Base-by-base conservation (phyloP, 1,140 invertebrate species). In the Oreohelix idahoensis region DNA sequence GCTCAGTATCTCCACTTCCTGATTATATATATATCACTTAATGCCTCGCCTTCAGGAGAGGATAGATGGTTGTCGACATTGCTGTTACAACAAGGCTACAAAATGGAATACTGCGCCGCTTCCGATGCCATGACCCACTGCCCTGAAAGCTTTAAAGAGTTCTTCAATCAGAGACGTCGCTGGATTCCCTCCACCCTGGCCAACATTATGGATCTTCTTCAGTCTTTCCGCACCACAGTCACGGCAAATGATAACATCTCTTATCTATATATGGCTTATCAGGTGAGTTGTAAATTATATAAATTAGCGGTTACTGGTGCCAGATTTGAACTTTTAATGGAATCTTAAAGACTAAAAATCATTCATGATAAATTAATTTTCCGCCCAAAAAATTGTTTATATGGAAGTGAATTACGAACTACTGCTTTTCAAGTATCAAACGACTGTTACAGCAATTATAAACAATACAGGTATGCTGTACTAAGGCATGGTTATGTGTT, bases 141-240 rank as follows among this genome's bases (percentile, higher is more conserved):
- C 58, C 94, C 94, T 0, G 94, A 95, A 92, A 90, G 89, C 29
- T 93, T 93, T 84, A 86, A 87, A 69, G 90, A 91, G 86, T 91
- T 91, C 86, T 91, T 90, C 84, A 90, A 91, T 81, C 94, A 95
- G 84, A 84, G 94, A n/a, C 89, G 95, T 53, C 91, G 94, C 53
- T 95, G 94, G 94, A 94, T 95, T 79, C 94, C 94, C 1, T 95
- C 94, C 10, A 95, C 94, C 8, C 93, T 95, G 91, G 95, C 95
- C 78, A 95, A 95, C 89, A 95, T 95, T 79, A 92, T 95, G 88
- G 94, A 95, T 88, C 89, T 95, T 15, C 89, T 95, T 5, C 89
- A 90, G 66, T 94, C 94, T 85, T 94, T 93, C 85, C 92, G 93
- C 81, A 92, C 91, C 73, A 94, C 94, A 1, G 91, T 95, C 35